A percentile compares a stretch with the other conserved stretches of the same genome.
These are phyloP conservation scores for Ictalurus punctatus DNA, from an alignment of 2,113 vertebrate species.

Conservation along the genomic window DNA sequence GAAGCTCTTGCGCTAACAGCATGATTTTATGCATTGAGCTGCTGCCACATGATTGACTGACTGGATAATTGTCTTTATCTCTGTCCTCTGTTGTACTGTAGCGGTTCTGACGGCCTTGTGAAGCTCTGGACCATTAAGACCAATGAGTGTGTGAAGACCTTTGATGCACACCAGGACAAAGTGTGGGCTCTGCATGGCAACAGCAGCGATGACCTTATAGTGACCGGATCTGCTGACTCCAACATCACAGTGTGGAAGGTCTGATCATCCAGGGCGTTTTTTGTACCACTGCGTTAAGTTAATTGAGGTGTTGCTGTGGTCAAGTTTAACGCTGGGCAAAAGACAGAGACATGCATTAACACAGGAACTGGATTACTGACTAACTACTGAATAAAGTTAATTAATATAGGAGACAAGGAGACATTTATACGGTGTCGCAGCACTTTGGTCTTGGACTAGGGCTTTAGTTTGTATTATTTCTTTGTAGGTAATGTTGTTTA, in stretches of 20 bases:
- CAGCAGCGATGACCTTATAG: constrained; percentile 77
- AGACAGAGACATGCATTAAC: background rate
- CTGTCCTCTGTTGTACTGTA: constrained; percentile 52
- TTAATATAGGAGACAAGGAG: background rate
- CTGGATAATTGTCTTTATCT: background rate
- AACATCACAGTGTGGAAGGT: constrained; percentile 88
- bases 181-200: constrained; percentile 91
- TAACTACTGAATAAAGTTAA: background rate
- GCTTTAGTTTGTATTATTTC: background rate
- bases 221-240: constrained; percentile 88
- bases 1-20: background rate
- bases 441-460: background rate
- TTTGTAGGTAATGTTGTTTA: background rate
- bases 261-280: constrained; percentile 10
- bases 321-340: background rate
- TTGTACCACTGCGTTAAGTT: background rate
- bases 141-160: constrained; percentile 90
- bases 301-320: background rate
- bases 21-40: background rate
- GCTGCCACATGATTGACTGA: too few species aligned
- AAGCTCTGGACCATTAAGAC: constrained; percentile 98
- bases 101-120: constrained; percentile 89
- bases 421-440: background rate
- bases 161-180: constrained; percentile 92
- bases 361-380: background rate